phyloP scores from a whole-genome alignment of 23 tunicate species.

The Corella eumyota region DNA sequence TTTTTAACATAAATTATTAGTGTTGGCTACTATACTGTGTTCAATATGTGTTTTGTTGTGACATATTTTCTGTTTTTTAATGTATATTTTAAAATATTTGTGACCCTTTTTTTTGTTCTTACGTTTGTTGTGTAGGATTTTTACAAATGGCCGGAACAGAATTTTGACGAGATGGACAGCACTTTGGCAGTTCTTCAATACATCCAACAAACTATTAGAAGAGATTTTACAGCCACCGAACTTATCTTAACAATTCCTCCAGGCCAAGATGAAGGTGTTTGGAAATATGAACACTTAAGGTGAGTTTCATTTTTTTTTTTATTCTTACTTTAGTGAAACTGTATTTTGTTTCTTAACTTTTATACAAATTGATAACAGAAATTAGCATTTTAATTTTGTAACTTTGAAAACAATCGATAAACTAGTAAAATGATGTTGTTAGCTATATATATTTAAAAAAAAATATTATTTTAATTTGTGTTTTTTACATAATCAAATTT shows the following conservation, averaged over 20 bases:
- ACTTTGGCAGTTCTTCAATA: constrained; percentile 85
- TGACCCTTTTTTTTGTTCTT: too few species aligned
- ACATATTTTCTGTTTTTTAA: too few species aligned
- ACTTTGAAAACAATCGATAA: too few species aligned
- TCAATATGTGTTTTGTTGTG: too few species aligned
- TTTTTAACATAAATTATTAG: too few species aligned
- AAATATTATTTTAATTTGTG: too few species aligned
- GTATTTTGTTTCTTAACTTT: not conserved
- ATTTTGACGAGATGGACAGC: constrained; percentile 90
- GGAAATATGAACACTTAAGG: constrained; percentile 99
- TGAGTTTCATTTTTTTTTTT: constrained; percentile 5
- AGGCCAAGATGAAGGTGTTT: constrained; percentile 98
- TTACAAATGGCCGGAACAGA: constrained; percentile 88
- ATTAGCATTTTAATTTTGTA: not conserved
- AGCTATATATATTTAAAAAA: too few species aligned
- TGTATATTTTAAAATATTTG: too few species aligned
- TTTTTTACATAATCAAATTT: too few species aligned
- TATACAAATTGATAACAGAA: not conserved
- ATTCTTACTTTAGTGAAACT: not conserved
- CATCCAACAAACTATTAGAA: constrained; percentile 83
- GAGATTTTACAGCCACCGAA: constrained; percentile 55
- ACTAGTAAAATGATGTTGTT: too few species aligned
- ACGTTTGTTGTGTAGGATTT: too few species aligned
- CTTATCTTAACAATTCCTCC: constrained; percentile 52
- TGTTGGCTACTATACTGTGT: too few species aligned